Evolutionary conservation across 2,797 vertebrate genomes (phyloP), one percentile per base, ranked within the genome.

Genomic region (Pitangus sulphuratus): DNA sequence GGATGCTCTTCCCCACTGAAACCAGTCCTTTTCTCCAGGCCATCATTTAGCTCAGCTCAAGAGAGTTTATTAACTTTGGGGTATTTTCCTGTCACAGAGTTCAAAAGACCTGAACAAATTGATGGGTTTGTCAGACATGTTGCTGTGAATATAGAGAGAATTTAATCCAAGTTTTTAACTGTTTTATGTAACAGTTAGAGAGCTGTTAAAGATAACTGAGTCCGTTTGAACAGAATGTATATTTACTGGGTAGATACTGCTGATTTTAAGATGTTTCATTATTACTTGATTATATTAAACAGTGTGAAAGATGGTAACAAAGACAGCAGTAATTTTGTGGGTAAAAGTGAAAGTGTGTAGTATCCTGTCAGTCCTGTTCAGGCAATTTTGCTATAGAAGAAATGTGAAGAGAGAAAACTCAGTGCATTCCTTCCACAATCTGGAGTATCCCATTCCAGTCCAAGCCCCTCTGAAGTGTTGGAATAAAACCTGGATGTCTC

Each of bases 371-470:
- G 37, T 47, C 30, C 51, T 70, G 15, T 7, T 42, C n/a, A 30
- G 56, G 25, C 62, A 53, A 3, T 60, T 42, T 16, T 72, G 66
- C 47, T 60, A 39, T 8, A 62, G 82, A 39, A 77, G 28, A 28
- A 39, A n/a, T 6, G 30, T 18, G 31, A 60, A 4, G 68, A 37
- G 58, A 22, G 40, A 19, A 44, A 51, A 10, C 31, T 77, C 28
- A 1, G 39, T 30, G 48, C 14, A 0, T 69, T 28, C 12, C 51
- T 48, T 25, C 19, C 19, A 5, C 31, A 1, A 25, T 39, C 12
- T 64, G 77, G 53, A 25, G 7, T 20, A 5, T 76, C 60, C 24
- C 42, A 5, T 30, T 48, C 25, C 45, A 9, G 44, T 6, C 84
- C 40, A 14, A 9, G 90, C 31, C 44, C 28, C 16, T 51, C 50